Evolutionary conservation across 1,140 invertebrate species (phyloP), one percentile per base, ranked within the genome.

Genomic region (Pristionchus pacificus): DNA sequence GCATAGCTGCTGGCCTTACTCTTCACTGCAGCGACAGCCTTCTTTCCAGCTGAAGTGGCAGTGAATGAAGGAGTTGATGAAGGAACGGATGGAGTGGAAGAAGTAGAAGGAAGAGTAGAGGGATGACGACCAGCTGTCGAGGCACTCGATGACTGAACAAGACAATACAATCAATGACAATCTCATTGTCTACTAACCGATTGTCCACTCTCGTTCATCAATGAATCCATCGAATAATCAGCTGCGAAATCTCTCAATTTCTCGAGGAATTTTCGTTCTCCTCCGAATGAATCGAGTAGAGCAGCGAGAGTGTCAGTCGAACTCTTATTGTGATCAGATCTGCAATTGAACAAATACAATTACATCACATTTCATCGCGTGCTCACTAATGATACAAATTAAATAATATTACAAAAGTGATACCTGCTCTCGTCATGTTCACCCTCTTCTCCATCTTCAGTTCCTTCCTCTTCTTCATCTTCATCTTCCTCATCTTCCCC

Each of bases 1-100:
- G 77, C 75, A 28, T 78, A 78, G 27, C 65, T 78, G 24, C 70
- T 71, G 32, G 78, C 33, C 30, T 68, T 68, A 14, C 38, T 66
- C 25, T 70, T 71, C 6, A 78, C 65, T 25, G 66, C 55, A 60
- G 59, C 66, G 31, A 55, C 59, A 3, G 61, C 32, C 32, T 72
- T 61, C 30, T 63, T 58, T 0, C 57, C 49, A 49, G 38, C 32
- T n/a, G 32, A 60, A 6, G 62, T 71, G 6, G 33, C 60, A 6
- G 27, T 49, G 38, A 59, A 62, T 57, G 58, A 30, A 15, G 60
- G 32, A 31, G 61, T 58, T 19, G 69, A 63, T 2, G 68, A 55
- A 27, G 68, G n/a, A n/a, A 62, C 68, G 29, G 60, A 61, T 29
- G 29, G 29, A 60, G 59, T 28, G 29, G 29, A n/a, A n/a, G n/a